These are phyloP conservation scores for Pogonocichla stellata DNA, from an alignment of 2,113 vertebrate genomes.

Conservation along the genomic window DNA sequence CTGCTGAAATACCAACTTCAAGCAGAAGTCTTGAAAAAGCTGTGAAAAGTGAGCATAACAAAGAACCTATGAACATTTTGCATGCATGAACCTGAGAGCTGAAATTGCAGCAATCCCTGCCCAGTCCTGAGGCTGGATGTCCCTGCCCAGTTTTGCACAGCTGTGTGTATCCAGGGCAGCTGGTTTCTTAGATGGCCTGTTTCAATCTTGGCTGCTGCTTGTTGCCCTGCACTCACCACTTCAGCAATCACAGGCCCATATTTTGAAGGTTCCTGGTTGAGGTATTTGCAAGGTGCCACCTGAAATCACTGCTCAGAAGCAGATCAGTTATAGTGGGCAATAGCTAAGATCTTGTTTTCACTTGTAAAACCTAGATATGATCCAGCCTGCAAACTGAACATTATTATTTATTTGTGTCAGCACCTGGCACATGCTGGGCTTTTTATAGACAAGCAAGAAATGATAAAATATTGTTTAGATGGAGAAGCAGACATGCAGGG, in stretches of 20 bases:
- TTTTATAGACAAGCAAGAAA: not conserved
- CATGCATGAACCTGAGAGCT: not conserved
- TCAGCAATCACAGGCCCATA: rapidly evolving
- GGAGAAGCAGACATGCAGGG: not conserved
- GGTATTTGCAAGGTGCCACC: not conserved
- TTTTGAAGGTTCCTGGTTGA: not conserved
- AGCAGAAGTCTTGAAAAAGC: not conserved
- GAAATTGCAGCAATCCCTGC: not conserved
- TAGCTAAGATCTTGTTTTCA: not conserved
- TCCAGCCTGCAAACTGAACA: not conserved
- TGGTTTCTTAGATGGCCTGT: not conserved
- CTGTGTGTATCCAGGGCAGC: not conserved
- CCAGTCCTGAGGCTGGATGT: not conserved
- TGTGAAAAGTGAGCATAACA: not conserved
- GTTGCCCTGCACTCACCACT: not conserved
- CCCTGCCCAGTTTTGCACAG: not conserved
- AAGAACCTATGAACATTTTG: not conserved
- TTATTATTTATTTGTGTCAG: not conserved
- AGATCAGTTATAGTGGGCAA: not conserved
- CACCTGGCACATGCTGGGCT: not conserved
- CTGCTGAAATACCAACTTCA: not conserved
- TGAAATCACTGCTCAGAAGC: not conserved
- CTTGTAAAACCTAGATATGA: not conserved
- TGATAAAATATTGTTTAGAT: not conserved
- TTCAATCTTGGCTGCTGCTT: not conserved